phyloP scores from a whole-genome alignment of 1,140 invertebrate genomes.

The Drosophila hydei region DNA sequence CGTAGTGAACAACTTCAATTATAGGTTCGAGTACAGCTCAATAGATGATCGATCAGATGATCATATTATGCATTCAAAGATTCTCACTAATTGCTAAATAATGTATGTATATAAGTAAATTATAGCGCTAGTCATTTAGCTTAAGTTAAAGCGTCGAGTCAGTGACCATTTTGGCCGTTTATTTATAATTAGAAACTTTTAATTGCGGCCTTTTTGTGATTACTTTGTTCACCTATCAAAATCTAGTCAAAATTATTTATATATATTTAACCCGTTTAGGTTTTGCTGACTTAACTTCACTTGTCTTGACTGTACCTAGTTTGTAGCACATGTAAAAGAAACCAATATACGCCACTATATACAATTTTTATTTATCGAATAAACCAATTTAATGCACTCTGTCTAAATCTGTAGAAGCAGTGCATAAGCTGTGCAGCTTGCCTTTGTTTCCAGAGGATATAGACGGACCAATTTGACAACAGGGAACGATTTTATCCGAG shows the following conservation, averaged over 20 bases:
- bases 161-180: conserved; percentile 6
- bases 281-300: background rate
- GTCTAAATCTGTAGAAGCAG: conserved; percentile 7
- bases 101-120: conserved; percentile 23
- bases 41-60: conserved; percentile 5
- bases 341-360: background rate
- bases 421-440: conserved; percentile 15
- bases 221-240: conserved; percentile 32
- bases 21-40: conserved; percentile 25
- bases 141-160: conserved; percentile 17
- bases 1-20: conserved; percentile 15
- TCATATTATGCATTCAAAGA: conserved; percentile 5
- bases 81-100: background rate
- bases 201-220: conserved; percentile 53
- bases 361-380: conserved; percentile 4
- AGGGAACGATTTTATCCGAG: background rate
- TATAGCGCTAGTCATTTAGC: conserved; percentile 16
- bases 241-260: conserved; percentile 50
- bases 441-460: conserved; percentile 3
- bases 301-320: conserved; percentile 15
- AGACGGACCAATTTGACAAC: conserved; percentile 7
- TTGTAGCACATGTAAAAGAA: background rate
- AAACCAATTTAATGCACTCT: background rate
- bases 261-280: background rate
- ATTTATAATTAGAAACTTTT: conserved; percentile 30